A percentile compares a stretch with the other conserved stretches of the same genome.
Evolutionary conservation across 2,888 invertebrate genomes (phyloP).

Genomic region (Tenthredo notha): DNA sequence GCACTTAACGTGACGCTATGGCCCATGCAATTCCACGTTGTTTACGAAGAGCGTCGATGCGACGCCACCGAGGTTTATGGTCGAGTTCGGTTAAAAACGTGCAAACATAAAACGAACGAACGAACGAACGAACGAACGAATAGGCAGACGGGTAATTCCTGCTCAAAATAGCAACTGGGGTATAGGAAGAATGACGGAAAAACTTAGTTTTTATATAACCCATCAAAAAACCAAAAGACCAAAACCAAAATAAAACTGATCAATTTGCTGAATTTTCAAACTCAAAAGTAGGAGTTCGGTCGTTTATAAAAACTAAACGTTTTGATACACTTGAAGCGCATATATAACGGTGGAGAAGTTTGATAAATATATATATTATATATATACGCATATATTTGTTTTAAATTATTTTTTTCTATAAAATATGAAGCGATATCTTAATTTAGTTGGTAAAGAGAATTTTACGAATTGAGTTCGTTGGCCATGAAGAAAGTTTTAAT

Average conservation of each 20-base stretch:
- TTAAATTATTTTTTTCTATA: conserved; percentile 43
- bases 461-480: conserved; percentile 29
- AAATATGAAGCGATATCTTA: conserved; percentile 71
- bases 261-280: neutral
- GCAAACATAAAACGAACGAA: conserved; percentile 42
- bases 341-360: neutral
- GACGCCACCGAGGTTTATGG: conserved; percentile 44
- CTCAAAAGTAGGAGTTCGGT: neutral
- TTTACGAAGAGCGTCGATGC: conserved; percentile 42
- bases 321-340: neutral
- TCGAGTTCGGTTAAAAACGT: conserved; percentile 45
- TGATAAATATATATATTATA: too few species aligned
- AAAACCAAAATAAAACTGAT: neutral
- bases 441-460: conserved; percentile 57
- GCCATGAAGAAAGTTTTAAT: conserved; percentile 70
- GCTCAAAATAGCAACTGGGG: neutral
- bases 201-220: conserved; percentile 4
- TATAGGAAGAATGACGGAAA: conserved; percentile 17
- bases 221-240: neutral
- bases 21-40: conserved; percentile 38
- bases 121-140: neutral
- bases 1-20: conserved; percentile 36
- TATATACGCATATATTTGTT: too few species aligned
- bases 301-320: neutral
- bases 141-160: neutral